Evolutionary conservation across 1,140 invertebrate genomes (phyloP).

Genomic region (Wasmannia auropunctata): DNA sequence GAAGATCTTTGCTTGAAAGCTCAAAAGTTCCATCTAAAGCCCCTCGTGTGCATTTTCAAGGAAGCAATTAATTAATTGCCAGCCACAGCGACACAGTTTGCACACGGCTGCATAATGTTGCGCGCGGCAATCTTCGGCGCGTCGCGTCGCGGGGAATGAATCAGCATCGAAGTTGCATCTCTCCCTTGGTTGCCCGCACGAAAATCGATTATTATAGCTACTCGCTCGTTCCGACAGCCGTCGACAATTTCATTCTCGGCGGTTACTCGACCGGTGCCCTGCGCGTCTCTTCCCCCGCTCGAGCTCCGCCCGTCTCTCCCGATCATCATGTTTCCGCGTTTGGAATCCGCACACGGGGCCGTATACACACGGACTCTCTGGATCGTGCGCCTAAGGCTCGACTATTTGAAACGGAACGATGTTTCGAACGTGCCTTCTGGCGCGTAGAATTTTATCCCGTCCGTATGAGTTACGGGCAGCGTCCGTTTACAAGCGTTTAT

Average conservation of each 20-base stretch:
- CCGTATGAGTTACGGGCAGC: constrained; percentile 48
- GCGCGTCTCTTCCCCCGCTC: neutral
- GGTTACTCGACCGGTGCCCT: constrained; percentile 30
- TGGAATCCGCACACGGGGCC: neutral
- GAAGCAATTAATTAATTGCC: constrained; percentile 33
- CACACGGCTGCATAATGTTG: constrained; percentile 19
- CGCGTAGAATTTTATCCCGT: constrained; percentile 49
- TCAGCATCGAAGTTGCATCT: constrained; percentile 34
- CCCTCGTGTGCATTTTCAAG: neutral
- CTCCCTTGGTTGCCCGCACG: neutral
- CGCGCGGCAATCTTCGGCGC: constrained; percentile 23
- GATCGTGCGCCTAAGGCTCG: neutral
- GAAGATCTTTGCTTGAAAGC: neutral
- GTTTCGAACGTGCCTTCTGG: neutral
- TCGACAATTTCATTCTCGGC: constrained; percentile 67
- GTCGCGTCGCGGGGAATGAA: constrained; percentile 27
- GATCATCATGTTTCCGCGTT: constrained; percentile 42
- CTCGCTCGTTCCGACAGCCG: constrained; percentile 60
- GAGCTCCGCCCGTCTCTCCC: constrained; percentile 5
- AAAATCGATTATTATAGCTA: constrained; percentile 70
- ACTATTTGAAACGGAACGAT: constrained; percentile 3
- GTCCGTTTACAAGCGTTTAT: constrained; percentile 54
- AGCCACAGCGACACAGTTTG: constrained; percentile 9
- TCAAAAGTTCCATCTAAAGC: neutral
- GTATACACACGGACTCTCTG: neutral